Percentiles rank a stretch among this genome's conserved stretches.
Conservation (phyloP, 2,888 invertebrate species). For the Chelonus formosanus region DNA sequence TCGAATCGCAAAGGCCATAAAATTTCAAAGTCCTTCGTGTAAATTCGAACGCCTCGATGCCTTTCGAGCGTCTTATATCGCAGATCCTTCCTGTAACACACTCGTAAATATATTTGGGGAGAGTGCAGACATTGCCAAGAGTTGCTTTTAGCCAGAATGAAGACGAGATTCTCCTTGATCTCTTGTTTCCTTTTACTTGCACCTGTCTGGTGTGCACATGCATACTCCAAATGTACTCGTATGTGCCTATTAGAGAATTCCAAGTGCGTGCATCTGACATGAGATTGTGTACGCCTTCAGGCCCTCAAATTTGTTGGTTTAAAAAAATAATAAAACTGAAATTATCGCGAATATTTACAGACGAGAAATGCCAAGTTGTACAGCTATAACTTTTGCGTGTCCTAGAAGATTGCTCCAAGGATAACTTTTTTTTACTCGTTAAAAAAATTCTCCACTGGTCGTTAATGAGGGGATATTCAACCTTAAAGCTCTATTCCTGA, state of each 20-base stretch:
- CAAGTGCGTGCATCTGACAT: conserved; percentile 38
- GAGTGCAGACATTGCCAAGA: not conserved
- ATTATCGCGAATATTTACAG: conserved; percentile 1
- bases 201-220: conserved; percentile 20
- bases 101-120: conserved; percentile 40
- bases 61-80: conserved; percentile 35
- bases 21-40: conserved; percentile 45
- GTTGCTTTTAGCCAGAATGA: not conserved
- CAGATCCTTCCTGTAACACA: conserved; percentile 33
- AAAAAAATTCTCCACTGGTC: not conserved
- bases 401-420: conserved; percentile 1
- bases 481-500: not conserved
- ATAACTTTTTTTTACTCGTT: not conserved
- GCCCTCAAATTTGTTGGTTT: conserved; percentile 7
- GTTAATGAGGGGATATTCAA: conserved; percentile 4
- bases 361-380: not conserved
- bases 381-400: conserved; percentile 9
- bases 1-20: conserved; percentile 40
- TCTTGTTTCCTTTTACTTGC: conserved; percentile 17
- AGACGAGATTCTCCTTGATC: conserved; percentile 14
- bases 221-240: conserved; percentile 6
- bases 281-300: conserved; percentile 15
- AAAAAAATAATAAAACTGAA: conserved; percentile 5
- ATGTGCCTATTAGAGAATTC: conserved; percentile 42
- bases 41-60: conserved; percentile 48